Conservation (phyloP, 2,113 vertebrate genomes). For the Zapus hudsonius region DNA sequence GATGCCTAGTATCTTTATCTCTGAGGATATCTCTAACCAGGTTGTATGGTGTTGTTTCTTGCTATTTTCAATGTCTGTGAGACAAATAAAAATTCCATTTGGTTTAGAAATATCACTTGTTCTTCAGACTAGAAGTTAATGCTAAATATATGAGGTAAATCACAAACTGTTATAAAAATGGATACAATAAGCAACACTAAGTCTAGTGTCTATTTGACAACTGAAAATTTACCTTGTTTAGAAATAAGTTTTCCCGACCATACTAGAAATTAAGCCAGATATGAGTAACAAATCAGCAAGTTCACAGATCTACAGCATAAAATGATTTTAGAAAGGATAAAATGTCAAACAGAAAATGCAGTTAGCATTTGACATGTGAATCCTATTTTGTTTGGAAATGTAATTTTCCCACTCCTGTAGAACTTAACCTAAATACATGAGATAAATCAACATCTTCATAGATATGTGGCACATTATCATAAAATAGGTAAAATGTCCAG, state of each 20-base stretch:
- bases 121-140: background rate
- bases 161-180: constrained; percentile 55
- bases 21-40: background rate
- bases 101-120: constrained; percentile 59
- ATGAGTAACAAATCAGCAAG: background rate
- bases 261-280: constrained; percentile 48
- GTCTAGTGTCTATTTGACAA: constrained; percentile 15
- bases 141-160: constrained; percentile 46
- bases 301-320: background rate
- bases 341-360: constrained; percentile 21
- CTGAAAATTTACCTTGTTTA: constrained; percentile 56
- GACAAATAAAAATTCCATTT: constrained; percentile 50
- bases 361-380: constrained; percentile 44
- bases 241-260: constrained; percentile 38
- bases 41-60: constrained; percentile 4
- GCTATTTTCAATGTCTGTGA: constrained; percentile 43
- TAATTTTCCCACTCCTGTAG: background rate
- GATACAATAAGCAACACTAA: constrained; percentile 45
- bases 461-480: constrained; percentile 18
- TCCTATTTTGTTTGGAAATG: constrained; percentile 46
- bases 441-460: constrained; percentile 38
- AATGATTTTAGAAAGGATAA: constrained; percentile 19
- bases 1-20: background rate
- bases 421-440: constrained; percentile 26
- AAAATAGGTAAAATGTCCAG: constrained; percentile 27